Base-by-base conservation (phyloP, 2,113 vertebrate species). In the Eretmochelys imbricata region DNA sequence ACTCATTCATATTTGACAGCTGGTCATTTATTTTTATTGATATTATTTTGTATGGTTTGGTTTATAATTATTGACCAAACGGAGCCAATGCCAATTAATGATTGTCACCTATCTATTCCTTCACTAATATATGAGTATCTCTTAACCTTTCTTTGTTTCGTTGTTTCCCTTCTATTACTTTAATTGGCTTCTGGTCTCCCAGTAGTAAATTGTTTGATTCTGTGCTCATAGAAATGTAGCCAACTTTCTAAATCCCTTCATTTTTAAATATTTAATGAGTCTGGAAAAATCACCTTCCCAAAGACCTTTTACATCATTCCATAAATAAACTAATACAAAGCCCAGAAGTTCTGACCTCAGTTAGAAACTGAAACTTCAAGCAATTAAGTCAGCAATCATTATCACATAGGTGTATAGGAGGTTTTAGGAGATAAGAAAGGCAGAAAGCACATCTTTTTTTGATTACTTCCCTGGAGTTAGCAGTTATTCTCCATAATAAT, bases 201-300 rank as follows among this genome's bases (percentile, higher is more conserved):
- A 91, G 88, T 31, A 90, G 25, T 83, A 89, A 84, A 83, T 54
- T 65, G 4, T 96, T 51, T 51, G 24, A 72, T 85, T 80, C 46
- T 54, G 2, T 92, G 24, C 51, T 93, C 16, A 54, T 53, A 88
- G 84, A 97, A 93, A 79, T 53, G 55, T 38, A 85, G 59, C 31
- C 82, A 94, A 90, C 19, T 89, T 93, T 93, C 10, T 75, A 89
- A 75, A 91, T 80, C 7, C 38, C 81, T 95, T 94, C 1, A 62
- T 82, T 94, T 51, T 92, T 96, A 94, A 97, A 94, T 97, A 94
- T 91, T 90, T 95, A 94, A 94, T 91, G 53, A 84, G 84, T 46
- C 89, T 91, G 80, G 84, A 95, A 94, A 51, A 94, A 90, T 62
- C 79, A 65, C 83, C n/a, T 94, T 93, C 59, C 78, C 92, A 88